Evolutionary conservation across 2,888 invertebrate genomes (phyloP).

Genomic region (Plebejus argus): DNA sequence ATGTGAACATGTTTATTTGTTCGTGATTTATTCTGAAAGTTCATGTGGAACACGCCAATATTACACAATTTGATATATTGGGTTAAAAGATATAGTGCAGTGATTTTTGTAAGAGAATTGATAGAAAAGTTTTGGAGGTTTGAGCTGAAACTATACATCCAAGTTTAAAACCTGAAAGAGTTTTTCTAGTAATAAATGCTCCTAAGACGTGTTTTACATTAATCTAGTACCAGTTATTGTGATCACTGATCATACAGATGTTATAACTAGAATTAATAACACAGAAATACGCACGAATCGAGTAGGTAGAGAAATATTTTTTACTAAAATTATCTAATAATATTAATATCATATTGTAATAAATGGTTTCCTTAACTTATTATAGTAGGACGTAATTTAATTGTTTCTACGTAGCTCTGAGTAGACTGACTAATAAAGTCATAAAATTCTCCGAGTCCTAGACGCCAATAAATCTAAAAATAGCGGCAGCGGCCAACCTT

Average conservation of each 20-base stretch:
- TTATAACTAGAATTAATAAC: not conserved
- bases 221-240: too few species aligned
- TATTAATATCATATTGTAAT: not conserved
- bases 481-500: conserved; percentile 22
- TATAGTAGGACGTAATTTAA: not conserved
- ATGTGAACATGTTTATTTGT: conserved; percentile 36
- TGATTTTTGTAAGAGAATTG: too few species aligned
- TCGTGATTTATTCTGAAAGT: conserved; percentile 11
- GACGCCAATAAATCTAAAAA: conserved; percentile 27
- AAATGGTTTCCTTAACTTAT: not conserved
- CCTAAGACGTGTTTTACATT: too few species aligned
- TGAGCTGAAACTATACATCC: not conserved
- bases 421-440: conserved; percentile 3
- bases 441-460: not conserved
- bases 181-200: too few species aligned
- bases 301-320: not conserved
- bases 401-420: not conserved
- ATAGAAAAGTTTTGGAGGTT: too few species aligned
- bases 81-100: not conserved
- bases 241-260: not conserved
- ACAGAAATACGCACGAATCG: not conserved
- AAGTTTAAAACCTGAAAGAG: not conserved
- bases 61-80: not conserved
- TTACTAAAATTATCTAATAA: not conserved
- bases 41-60: not conserved